Evolutionary conservation across 2,797 vertebrate species (phyloP), one percentile per base, ranked within the genome.

Genomic region (Gambusia yucatana): DNA sequence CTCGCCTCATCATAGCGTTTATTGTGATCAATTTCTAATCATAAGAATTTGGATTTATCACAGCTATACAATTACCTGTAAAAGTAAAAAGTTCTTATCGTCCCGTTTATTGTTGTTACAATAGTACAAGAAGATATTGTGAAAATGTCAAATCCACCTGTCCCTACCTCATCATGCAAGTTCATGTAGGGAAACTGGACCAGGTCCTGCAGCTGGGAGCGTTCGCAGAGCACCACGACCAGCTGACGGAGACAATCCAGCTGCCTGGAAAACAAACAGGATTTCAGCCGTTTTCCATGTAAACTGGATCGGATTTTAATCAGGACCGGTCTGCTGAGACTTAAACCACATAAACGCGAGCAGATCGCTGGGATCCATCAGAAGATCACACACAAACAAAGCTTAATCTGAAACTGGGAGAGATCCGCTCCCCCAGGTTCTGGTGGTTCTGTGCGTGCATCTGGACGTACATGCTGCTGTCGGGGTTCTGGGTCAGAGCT

Each of bases 231-330:
- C 81, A 99, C 97, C 44, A 99, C 97, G 47, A 99, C 98, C 84
- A 99, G 94, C 94, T 98, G 98, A 43, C 98, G 97, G 65, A 99
- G 95, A 90, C 98, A 99, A 81, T 99, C 98, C 91, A 98, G 88
- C 92, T 97, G 97, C 95, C 98, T 99, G 81, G n/a, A 72, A 61
- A 69, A 41, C 30, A 57, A 7, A 63, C 55, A 28, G 13, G 72
- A 36, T 14, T 52, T 52, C 17, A 50, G 4, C 13, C 11, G 17
- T 33, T 72, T 36, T 1, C 6, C 67, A 44, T 44, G 4, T 13
- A 16, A 69, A 43, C 39, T 8, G 39, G 25, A n/a, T n/a, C 25
- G 16, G 67, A 30, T 14, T 44, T n/a, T n/a, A n/a, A 69, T 44
- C 43, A 16, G 10, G 25, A 61, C 30, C 6, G 11, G 13, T 6